These are phyloP conservation scores for Penaeus monodon DNA, from an alignment of 2,888 invertebrate species.

Conservation along the genomic window DNA sequence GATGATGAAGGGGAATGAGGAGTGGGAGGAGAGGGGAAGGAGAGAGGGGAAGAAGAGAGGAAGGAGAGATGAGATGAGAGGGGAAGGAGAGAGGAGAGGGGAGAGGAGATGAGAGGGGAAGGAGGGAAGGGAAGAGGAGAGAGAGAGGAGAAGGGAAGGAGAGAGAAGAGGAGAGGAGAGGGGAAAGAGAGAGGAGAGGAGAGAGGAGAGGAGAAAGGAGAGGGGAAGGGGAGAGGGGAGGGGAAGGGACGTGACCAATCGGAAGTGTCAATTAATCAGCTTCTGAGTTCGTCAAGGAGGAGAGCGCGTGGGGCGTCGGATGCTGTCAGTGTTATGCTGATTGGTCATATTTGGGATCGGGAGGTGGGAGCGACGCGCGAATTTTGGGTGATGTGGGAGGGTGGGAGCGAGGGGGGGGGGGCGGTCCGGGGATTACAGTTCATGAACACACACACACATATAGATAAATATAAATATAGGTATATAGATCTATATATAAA, in stretches of 20 bases:
- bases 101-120: not conserved
- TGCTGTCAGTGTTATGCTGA: too few species aligned
- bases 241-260: not conserved
- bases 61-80: too few species aligned
- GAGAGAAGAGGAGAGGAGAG: not conserved
- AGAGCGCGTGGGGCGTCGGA: not conserved
- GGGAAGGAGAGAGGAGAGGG: not conserved
- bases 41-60: not conserved
- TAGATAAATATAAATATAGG: too few species aligned
- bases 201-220: not conserved
- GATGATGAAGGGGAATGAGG: constrained; percentile 9
- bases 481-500: too few species aligned
- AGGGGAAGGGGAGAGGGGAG: not conserved
- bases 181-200: not conserved
- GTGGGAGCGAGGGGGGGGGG: not conserved
- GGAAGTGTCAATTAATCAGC: not conserved
- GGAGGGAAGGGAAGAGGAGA: not conserved
- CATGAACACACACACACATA: not conserved
- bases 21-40: not conserved
- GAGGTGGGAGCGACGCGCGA: too few species aligned
- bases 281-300: not conserved
- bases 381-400: not conserved
- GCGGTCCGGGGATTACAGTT: not conserved
- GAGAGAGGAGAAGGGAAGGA: not conserved
- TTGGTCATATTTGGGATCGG: too few species aligned